These are phyloP conservation scores for Laothoe populi DNA, from an alignment of 2,888 invertebrate genomes.

Conservation along the genomic window DNA sequence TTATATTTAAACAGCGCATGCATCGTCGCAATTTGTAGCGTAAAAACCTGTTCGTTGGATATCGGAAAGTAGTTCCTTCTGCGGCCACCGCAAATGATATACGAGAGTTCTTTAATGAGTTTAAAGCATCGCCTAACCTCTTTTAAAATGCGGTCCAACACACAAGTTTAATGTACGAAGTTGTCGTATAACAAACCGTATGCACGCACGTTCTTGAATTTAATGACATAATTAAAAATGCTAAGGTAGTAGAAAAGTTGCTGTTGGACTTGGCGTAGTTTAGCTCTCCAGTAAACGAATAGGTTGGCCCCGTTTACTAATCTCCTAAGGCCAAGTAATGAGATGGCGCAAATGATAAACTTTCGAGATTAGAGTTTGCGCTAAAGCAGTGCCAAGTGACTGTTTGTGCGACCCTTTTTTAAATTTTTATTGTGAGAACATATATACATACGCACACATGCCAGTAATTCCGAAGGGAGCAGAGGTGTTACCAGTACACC, in stretches of 20 bases:
- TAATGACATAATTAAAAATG: slow-evolving; percentile 36
- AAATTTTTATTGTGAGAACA: no score
- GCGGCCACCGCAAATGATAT: slow-evolving; percentile 13
- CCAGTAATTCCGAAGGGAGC: no score
- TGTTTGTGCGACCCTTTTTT: slow-evolving; percentile 22
- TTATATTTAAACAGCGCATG: slow-evolving; percentile 9
- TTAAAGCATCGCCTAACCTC: slow-evolving; percentile 1
- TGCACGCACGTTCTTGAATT: slow-evolving; percentile 39
- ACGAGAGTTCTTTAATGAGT: slow-evolving; percentile 20
- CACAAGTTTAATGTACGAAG: slow-evolving; percentile 35
- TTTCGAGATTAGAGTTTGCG: slow-evolving; percentile 45
- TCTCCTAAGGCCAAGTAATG: slow-evolving; percentile 74
- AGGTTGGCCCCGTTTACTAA: slow-evolving; percentile 75
- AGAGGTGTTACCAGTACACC: no score
- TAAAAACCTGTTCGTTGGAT: slow-evolving; percentile 18
- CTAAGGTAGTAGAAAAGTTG: slow-evolving; percentile 60
- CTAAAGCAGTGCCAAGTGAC: slow-evolving; percentile 26
- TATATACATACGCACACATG: no score
- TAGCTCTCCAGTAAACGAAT: slow-evolving; percentile 74
- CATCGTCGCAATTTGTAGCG: slow-evolving; percentile 11
- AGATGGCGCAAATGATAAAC: slow-evolving; percentile 66
- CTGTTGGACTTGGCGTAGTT: slow-evolving; percentile 62
- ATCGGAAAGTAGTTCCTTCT: slow-evolving; percentile 12
- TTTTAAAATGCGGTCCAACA: background rate
- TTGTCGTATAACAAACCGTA: slow-evolving; percentile 48